Evolutionary conservation across 2,797 vertebrate genomes (phyloP).

Genomic region (Halcyon smyrnensis): DNA sequence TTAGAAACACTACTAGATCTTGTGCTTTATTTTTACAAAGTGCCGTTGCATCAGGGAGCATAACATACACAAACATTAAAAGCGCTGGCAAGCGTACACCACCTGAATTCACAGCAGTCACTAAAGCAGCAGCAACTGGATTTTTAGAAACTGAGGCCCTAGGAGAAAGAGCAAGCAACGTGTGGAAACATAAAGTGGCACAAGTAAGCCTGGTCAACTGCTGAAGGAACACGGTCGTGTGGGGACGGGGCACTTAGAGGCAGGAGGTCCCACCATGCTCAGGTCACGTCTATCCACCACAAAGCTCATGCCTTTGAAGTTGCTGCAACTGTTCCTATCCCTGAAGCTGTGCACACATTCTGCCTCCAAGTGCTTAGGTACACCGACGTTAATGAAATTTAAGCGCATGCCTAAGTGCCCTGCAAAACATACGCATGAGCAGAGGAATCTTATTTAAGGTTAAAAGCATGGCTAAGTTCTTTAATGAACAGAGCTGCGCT

Average conservation of each 20-base stretch:
- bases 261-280: rapidly evolving
- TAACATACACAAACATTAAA: slow-evolving; percentile 5
- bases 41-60: not conserved
- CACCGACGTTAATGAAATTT: not conserved
- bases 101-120: not conserved
- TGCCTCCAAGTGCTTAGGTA: not conserved
- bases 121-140: not conserved
- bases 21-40: slow-evolving; percentile 4
- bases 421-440: not conserved
- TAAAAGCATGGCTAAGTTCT: slow-evolving; percentile 32
- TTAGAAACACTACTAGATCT: not conserved
- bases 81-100: not conserved
- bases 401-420: not conserved
- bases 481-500: slow-evolving; percentile 38
- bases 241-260: not conserved
- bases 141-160: not conserved
- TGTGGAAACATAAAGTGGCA: not conserved
- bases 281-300: not conserved
- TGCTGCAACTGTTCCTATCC: not conserved
- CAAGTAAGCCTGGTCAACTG: not conserved
- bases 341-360: not conserved
- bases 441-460: slow-evolving; percentile 48
- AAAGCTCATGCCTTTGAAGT: rapidly evolving
- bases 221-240: rapidly evolving
- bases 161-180: not conserved